A percentile compares a stretch with the other conserved stretches of the same genome.
phyloP scores from a whole-genome alignment of 2,113 vertebrate species.

The Brachypteracias leptosomus region DNA sequence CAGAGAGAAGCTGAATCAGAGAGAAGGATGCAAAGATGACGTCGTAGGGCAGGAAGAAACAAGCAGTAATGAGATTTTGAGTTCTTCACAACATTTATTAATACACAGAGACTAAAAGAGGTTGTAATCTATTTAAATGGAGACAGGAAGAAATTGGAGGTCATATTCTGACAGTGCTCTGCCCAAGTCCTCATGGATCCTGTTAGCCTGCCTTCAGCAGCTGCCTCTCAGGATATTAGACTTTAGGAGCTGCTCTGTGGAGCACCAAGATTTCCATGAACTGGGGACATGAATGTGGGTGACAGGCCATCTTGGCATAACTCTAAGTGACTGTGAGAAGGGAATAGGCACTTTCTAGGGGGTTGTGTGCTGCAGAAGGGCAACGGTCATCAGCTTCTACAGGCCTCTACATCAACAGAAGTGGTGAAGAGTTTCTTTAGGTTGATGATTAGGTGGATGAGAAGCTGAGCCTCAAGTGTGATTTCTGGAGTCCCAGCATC shows the following conservation, averaged over 20 bases:
- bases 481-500: background rate
- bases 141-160: background rate
- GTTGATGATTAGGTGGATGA: background rate
- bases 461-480: background rate
- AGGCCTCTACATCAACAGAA: background rate
- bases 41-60: background rate
- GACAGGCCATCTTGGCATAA: background rate
- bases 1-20: background rate
- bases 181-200: background rate
- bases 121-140: background rate
- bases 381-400: background rate
- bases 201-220: background rate
- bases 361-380: background rate
- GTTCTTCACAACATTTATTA: background rate
- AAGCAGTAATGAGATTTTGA: background rate
- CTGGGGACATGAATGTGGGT: background rate
- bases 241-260: background rate
- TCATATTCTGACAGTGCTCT: background rate
- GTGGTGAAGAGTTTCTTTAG: background rate
- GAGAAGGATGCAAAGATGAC: background rate
- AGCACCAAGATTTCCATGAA: background rate
- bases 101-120: background rate
- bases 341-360: background rate
- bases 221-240: background rate
- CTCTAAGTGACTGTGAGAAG: background rate